These are phyloP conservation scores for Caretta caretta DNA, from an alignment of 2,113 vertebrate genomes.

Conservation along the genomic window DNA sequence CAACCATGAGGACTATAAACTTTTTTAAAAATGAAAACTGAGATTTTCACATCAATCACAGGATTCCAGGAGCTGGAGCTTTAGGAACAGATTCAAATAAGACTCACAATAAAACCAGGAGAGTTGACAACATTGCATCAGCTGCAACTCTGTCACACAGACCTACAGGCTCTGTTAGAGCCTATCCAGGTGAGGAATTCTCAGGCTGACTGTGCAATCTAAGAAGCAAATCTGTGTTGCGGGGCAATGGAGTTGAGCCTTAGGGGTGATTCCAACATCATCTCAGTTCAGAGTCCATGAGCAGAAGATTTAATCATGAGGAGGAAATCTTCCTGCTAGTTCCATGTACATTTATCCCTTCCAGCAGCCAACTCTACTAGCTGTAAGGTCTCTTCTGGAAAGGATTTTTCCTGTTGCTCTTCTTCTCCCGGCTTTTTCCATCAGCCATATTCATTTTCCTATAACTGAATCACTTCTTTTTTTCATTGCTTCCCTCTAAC, in stretches of 20 bases:
- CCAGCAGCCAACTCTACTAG: not conserved
- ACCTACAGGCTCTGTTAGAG: rapidly evolving
- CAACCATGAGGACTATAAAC: not conserved
- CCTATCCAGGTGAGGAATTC: not conserved
- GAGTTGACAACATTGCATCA: not conserved
- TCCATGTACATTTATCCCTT: not conserved
- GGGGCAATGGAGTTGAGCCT: not conserved
- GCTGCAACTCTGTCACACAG: not conserved
- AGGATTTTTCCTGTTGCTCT: not conserved
- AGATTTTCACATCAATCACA: not conserved
- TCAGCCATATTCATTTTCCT: not conserved
- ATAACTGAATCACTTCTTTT: not conserved
- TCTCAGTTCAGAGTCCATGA: not conserved
- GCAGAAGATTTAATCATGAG: not conserved
- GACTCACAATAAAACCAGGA: not conserved
- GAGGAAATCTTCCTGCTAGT: not conserved
- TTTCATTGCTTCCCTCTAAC: not conserved
- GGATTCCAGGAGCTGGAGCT: not conserved
- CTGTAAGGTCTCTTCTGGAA: not conserved
- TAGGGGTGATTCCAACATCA: not conserved
- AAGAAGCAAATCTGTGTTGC: not conserved
- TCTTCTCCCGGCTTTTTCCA: not conserved
- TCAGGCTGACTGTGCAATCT: not conserved
- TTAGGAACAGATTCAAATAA: not conserved
- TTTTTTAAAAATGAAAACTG: not conserved